A percentile compares a stretch with the other conserved stretches of the same genome.
Evolutionary conservation across 2,797 vertebrate genomes (phyloP).

Genomic region (Sebastolobus altivelis): DNA sequence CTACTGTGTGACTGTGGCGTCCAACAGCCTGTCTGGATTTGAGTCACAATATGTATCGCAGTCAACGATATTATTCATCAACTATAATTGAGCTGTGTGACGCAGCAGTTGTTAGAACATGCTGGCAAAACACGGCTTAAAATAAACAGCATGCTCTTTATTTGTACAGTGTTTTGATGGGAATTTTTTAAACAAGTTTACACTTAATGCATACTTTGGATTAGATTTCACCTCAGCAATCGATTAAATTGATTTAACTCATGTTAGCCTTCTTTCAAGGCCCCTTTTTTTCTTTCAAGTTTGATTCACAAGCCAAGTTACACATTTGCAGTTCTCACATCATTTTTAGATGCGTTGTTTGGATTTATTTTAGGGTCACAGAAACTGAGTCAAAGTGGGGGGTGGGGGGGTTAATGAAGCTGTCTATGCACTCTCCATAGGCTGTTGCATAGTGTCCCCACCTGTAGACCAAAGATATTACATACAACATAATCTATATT

Average conservation of each 20-base stretch:
- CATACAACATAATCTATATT: background rate
- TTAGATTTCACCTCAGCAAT: background rate
- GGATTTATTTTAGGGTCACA: background rate
- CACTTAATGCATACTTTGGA: background rate
- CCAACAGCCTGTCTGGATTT: conserved; percentile 58
- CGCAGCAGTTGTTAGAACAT: conserved; percentile 16
- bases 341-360: background rate
- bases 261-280: background rate
- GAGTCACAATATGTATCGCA: conserved; percentile 56
- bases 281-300: background rate
- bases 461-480: no score
- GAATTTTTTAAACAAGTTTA: background rate
- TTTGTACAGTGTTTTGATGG: background rate
- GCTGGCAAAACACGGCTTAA: conserved; percentile 12
- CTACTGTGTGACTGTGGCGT: conserved; percentile 48
- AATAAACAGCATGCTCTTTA: conserved; percentile 3
- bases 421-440: no score
- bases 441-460: no score
- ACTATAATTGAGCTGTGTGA: conserved; percentile 24
- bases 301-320: background rate
- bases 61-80: conserved; percentile 40
- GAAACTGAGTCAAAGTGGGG: background rate
- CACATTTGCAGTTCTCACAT: conserved; percentile 1
- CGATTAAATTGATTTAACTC: background rate
- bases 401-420: background rate